Evolutionary conservation across 2,888 invertebrate genomes (phyloP), one percentile per base, ranked within the genome.

Genomic region (Pristionchus exspectatus): DNA sequence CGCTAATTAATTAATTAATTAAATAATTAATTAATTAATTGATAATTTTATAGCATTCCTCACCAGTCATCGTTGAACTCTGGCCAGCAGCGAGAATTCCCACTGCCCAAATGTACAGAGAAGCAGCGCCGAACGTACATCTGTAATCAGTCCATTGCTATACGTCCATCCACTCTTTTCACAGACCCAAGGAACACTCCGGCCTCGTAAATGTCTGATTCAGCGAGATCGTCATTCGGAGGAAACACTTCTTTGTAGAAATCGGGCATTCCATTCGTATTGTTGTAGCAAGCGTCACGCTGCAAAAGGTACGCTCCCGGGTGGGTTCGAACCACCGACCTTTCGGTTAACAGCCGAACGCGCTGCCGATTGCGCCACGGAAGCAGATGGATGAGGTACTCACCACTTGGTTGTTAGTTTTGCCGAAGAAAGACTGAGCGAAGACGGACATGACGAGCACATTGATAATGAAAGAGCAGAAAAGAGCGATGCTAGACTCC

Each of bases 391-490:
- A 18, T 14, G 12, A 38, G 5, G 16, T 2, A 92, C 93, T 91
- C 30, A 94, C 93, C 87, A 94, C 90, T 81, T 94, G 92, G 14
- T 87, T 90, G 91, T 97, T 97, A 0, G 97, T 97, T 94, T 96
- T 97, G 44, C 96, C 96, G 95, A 96, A 97, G 92, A 98, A 96
- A 74, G 97, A 97, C 94, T 97, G 96, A 4, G 97, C 98, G 95
- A 98, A 98, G 24, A 98, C 97, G 7, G 97, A 96, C 0, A 97
- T 97, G 14, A 98, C 98, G 95, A 97, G 97, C 0, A 98, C 96
- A 95, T 98, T 98, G 92, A 98, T 98, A 89, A 98, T 95, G 94
- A 98, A 97, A 84, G 97, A 97, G 50, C 97, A 96, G 93, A 97
- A 96, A 0, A 98, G 96, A 1, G 98, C 98, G 84, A 98, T 96